Conservation (phyloP, 2,797 vertebrate species). For the Euphonia xanthogaster region DNA sequence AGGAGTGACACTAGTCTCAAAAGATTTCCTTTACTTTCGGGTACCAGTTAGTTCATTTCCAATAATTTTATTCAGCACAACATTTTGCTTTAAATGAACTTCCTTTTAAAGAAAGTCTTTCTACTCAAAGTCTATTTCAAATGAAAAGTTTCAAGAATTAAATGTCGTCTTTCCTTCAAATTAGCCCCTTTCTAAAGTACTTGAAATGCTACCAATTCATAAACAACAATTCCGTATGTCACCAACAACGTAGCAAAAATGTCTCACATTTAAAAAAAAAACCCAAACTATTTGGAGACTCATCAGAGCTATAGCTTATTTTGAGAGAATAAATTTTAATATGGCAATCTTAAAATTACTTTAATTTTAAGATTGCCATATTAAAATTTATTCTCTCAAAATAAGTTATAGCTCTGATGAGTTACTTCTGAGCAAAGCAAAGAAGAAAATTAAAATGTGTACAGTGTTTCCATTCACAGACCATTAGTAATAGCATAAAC, state of each 20-base stretch:
- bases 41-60: not conserved
- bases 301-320: not conserved
- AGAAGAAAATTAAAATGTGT: conserved; percentile 29
- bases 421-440: conserved; percentile 1
- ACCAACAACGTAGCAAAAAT: not conserved
- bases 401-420: too few relatives aligned
- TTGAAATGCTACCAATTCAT: not conserved
- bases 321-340: not conserved
- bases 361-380: too few relatives aligned
- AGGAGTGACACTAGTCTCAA: not conserved
- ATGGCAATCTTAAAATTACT: too few relatives aligned
- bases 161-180: not conserved
- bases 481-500: not conserved
- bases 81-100: not conserved
- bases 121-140: not conserved
- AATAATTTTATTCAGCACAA: not conserved
- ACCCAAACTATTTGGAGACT: not conserved
- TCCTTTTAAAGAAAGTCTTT: not conserved
- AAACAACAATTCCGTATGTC: not conserved
- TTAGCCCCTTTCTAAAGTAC: not conserved
- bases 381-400: too few relatives aligned
- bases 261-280: not conserved
- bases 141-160: not conserved
- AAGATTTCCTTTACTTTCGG: not conserved
- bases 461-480: not conserved